These are phyloP conservation scores for Eospalax fontanierii DNA, from an alignment of 2,797 vertebrate species.

Conservation along the genomic window DNA sequence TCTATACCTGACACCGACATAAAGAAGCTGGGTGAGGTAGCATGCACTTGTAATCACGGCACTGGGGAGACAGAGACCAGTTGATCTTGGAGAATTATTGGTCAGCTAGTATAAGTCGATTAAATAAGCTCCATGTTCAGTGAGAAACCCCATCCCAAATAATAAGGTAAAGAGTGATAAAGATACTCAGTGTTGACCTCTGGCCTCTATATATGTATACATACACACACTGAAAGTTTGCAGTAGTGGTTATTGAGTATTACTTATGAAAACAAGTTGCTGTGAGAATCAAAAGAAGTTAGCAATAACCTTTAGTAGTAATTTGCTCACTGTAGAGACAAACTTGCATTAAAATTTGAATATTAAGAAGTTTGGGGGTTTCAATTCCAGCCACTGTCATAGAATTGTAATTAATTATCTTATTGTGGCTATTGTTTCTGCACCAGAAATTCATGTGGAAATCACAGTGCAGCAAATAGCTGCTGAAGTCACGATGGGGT, in stretches of 20 bases:
- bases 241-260: neutral
- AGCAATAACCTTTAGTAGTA: neutral
- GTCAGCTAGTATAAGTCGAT: no score
- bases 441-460: slow-evolving; percentile 69
- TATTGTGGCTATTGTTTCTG: slow-evolving; percentile 72
- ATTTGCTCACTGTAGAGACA: slow-evolving; percentile 18
- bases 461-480: slow-evolving; percentile 70
- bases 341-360: slow-evolving; percentile 19
- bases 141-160: neutral
- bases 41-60: neutral
- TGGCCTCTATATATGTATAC: neutral
- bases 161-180: no score
- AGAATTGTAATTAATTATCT: slow-evolving; percentile 68
- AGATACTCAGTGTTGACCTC: neutral
- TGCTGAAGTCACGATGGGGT: slow-evolving; percentile 57
- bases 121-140: neutral
- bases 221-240: neutral
- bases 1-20: neutral
- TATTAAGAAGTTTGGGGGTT: slow-evolving; percentile 21
- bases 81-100: neutral
- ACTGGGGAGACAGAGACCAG: neutral
- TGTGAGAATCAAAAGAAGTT: slow-evolving; percentile 32
- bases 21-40: neutral
- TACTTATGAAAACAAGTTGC: neutral
- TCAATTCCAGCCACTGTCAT: slow-evolving; percentile 12